phyloP scores from a whole-genome alignment of 1,140 invertebrate species.

The Venturia canescens region DNA sequence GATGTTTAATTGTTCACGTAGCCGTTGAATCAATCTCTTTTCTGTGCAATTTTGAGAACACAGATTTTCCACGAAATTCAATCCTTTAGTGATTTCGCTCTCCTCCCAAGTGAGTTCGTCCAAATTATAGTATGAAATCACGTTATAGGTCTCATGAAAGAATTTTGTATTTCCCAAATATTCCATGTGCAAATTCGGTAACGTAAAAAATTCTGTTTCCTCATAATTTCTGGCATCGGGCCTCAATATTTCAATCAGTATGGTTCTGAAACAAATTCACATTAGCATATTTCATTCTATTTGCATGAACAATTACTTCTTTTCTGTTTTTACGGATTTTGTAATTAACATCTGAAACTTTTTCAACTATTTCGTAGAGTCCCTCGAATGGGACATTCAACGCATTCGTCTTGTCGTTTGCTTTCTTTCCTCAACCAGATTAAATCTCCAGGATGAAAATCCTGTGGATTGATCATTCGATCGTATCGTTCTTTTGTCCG shows the following conservation, averaged over 20 bases:
- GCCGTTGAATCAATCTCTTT: conserved; percentile 1
- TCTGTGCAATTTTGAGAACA: conserved; percentile 22
- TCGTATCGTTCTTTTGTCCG: conserved; percentile 41
- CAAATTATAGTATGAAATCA: conserved; percentile 38
- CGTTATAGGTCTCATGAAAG: conserved; percentile 29
- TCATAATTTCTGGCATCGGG: conserved; percentile 2
- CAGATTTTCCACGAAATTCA: not conserved
- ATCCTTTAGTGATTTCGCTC: conserved; percentile 22
- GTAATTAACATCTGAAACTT: conserved; percentile 43
- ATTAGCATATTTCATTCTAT: conserved; percentile 43
- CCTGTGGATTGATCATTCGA: conserved; percentile 14
- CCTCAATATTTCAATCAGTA: not conserved
- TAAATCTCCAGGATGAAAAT: not conserved
- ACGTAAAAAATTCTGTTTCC: conserved; percentile 9
- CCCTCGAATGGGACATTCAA: conserved; percentile 43
- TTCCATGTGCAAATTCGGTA: conserved; percentile 39
- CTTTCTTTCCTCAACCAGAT: conserved; percentile 40
- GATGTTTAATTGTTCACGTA: conserved; percentile 29
- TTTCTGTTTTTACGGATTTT: conserved; percentile 40
- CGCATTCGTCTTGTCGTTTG: conserved; percentile 33
- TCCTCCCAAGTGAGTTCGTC: conserved; percentile 34
- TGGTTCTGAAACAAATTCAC: conserved; percentile 43
- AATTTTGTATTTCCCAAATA: conserved; percentile 34
- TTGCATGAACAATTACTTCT: conserved; percentile 33
- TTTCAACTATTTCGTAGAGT: conserved; percentile 33